Percentiles rank a stretch among this genome's conserved stretches.
Evolutionary conservation across 2,888 invertebrate genomes (phyloP).

Genomic region (Deladenus siricidicola): DNA sequence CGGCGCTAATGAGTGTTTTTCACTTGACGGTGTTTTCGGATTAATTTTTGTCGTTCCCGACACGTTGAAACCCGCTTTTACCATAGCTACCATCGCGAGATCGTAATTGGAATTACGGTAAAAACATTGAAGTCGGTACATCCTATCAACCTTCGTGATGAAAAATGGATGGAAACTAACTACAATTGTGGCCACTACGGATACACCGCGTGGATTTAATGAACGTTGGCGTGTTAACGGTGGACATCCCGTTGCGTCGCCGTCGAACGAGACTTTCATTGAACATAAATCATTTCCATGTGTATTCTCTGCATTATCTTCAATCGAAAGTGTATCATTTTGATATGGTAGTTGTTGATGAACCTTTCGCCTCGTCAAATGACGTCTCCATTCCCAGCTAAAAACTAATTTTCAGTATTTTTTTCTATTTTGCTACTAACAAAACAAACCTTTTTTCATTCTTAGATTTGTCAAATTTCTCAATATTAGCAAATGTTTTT

Average conservation of each 20-base stretch:
- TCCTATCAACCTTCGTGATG: conserved; percentile 6
- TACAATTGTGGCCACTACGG: not conserved
- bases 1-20: not conserved
- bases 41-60: not conserved
- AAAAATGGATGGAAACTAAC: conserved; percentile 9
- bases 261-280: conserved; percentile 2
- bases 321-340: too few relatives aligned
- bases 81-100: not conserved
- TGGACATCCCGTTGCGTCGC: not conserved
- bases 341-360: too few relatives aligned
- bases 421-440: too few relatives aligned
- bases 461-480: too few relatives aligned
- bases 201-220: not conserved
- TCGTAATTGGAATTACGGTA: not conserved
- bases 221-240: not conserved
- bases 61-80: not conserved
- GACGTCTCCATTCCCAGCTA: too few relatives aligned
- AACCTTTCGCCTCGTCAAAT: too few relatives aligned
- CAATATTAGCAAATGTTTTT: too few relatives aligned
- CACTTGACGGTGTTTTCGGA: not conserved
- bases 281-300: not conserved
- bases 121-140: conserved; percentile 9
- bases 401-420: too few relatives aligned
- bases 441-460: too few relatives aligned
- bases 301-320: not conserved